phyloP scores from a whole-genome alignment of 30 jellyfish, hydroid and myxozoan genomes.

The Catostylus mosaicus region DNA sequence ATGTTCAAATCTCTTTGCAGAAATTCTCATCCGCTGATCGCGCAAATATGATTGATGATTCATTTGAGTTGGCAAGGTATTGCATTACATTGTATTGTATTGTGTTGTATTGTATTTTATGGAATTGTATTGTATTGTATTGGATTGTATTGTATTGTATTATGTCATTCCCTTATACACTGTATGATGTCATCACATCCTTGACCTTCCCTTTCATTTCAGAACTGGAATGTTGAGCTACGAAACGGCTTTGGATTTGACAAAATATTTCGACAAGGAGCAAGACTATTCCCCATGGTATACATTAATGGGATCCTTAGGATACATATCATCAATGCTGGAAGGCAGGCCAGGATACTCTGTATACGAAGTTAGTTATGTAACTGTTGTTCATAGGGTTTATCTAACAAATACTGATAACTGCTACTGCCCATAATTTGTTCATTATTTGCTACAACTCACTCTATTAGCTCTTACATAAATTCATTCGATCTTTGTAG shows the following conservation, averaged over 20 bases:
- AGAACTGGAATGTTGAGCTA: constrained; percentile 68
- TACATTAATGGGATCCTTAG: constrained; percentile 65
- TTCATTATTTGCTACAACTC: too few relatives aligned
- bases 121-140: not conserved
- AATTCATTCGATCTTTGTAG: not conserved
- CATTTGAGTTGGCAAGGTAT: constrained; percentile 84
- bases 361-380: constrained; percentile 36
- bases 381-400: too few relatives aligned
- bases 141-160: not conserved
- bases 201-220: not conserved
- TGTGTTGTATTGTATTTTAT: constrained; percentile 11
- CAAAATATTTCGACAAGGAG: constrained; percentile 77
- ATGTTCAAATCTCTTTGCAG: constrained; percentile 28
- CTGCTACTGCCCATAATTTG: not conserved
- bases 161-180: not conserved
- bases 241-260: constrained; percentile 59
- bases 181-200: not conserved
- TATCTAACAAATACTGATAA: not conserved
- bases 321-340: constrained; percentile 75
- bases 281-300: constrained; percentile 78
- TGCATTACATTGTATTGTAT: constrained; percentile 23
- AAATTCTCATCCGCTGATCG: constrained; percentile 73
- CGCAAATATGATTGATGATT: constrained; percentile 82
- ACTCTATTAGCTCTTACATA: too few relatives aligned
- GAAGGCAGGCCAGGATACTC: constrained; percentile 70